phyloP scores from a whole-genome alignment of 2,113 vertebrate genomes.

The Talpa occidentalis region DNA sequence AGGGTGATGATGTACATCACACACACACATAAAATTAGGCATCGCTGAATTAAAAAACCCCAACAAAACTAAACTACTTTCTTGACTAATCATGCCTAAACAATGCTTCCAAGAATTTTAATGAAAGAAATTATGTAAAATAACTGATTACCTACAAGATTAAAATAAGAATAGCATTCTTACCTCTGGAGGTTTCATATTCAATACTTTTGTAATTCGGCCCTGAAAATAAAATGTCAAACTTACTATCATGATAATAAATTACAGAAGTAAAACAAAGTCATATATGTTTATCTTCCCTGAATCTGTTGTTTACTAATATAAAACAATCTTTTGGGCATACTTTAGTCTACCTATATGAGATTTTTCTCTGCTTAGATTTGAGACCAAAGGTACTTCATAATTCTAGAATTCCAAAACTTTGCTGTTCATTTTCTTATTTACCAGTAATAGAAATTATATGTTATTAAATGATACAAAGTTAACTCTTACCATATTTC shows the following conservation, averaged over 20 bases:
- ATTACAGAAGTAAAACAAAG: background rate
- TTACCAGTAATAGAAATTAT: background rate
- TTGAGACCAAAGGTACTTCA: background rate
- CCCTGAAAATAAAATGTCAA: slow-evolving; percentile 88
- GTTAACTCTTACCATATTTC: slow-evolving; percentile 4
- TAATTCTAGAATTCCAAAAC: background rate
- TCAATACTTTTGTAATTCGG: slow-evolving; percentile 97
- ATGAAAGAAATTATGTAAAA: background rate
- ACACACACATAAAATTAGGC: background rate
- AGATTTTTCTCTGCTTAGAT: slow-evolving; percentile 16
- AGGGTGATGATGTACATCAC: background rate
- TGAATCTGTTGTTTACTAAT: background rate
- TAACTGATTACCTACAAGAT: background rate
- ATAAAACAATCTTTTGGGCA: background rate
- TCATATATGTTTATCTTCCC: background rate
- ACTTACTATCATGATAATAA: slow-evolving; percentile 50
- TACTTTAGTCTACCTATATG: slow-evolving; percentile 11
- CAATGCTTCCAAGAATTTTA: slow-evolving; percentile 7
- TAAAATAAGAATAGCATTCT: slow-evolving; percentile 61
- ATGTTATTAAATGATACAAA: slow-evolving; percentile 33
- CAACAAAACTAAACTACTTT: background rate
- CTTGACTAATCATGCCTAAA: slow-evolving; percentile 13
- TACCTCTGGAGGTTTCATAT: slow-evolving; percentile 99
- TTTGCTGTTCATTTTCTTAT: background rate
- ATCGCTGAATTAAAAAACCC: background rate